Evolutionary conservation across 1,140 invertebrate genomes (phyloP), one percentile per base, ranked within the genome.

Genomic region (Episyrphus balteatus): DNA sequence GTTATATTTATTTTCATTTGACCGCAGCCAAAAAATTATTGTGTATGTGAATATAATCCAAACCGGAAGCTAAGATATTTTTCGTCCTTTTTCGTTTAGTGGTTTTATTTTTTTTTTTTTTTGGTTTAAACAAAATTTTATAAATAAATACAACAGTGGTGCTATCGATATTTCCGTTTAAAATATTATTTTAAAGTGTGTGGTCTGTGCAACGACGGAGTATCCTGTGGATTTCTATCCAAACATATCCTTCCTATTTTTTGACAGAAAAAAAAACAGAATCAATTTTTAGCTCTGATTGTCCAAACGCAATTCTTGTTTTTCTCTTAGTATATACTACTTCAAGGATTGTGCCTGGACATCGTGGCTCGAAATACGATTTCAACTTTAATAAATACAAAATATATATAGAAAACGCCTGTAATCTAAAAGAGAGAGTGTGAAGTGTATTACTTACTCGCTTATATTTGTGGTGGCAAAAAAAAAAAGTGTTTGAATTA

Each of bases 271-370:
- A 5, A 48, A 51, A 32, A 41, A 55, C 57, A 55, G 58, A 61
- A 62, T 66, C 63, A 55, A 66, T 67, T 67, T 67, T 67, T 67
- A 66, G 64, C 64, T 67, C 66, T 67, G 64, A 67, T 67, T 67
- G 64, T 67, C 64, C 64, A 67, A 67, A 67, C 64, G 64, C 64
- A 67, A 67, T 67, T 67, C 64, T 67, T 67, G 64, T 64, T 53
- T 56, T 32, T 47, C 8, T 26, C 21, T 41, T 41, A 55, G 59
- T 55, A 57, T 64, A 32, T 55, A 55, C 58, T 44, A 59, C 56
- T 51, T 66, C 64, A 67, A 67, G 64, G 61, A 57, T 67, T 67
- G 64, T 53, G 58, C 55, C 60, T 67, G 64, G 64, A 58, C 63
- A 67, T 67, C 64, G 64, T 61, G 61, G 64, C 63, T 67, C 64